Conservation (phyloP, 37 sponge, comb jelly and placozoan genomes). For the Petrosia ficiformis region DNA sequence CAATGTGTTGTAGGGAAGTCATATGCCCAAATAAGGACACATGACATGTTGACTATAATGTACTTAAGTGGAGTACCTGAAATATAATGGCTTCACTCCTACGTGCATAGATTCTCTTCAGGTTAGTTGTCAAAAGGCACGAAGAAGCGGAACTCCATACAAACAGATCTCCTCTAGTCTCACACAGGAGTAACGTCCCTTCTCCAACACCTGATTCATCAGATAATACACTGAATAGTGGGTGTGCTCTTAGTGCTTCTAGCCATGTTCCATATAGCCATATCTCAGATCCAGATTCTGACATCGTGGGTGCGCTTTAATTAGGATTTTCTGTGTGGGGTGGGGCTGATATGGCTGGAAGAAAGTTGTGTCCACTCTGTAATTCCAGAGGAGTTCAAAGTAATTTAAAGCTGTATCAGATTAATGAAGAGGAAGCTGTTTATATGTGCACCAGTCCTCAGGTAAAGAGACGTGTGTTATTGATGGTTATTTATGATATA, state of each 20-base stretch:
- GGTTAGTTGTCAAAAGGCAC: slow-evolving; percentile 48
- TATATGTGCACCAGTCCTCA: slow-evolving; percentile 34
- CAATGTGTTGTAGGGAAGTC: too few relatives aligned
- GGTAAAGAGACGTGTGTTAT: not conserved
- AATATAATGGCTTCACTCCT: not conserved
- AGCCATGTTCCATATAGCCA: slow-evolving; percentile 11
- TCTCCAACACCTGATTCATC: not conserved
- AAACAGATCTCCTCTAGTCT: slow-evolving; percentile 58
- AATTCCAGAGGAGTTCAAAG: slow-evolving; percentile 3
- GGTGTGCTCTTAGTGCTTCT: slow-evolving; percentile 5
- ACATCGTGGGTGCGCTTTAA: slow-evolving; percentile 4
- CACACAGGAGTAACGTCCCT: slow-evolving; percentile 22
- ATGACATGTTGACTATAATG: not conserved
- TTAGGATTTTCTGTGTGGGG: not conserved
- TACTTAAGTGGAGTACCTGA: slow-evolving; percentile 19
- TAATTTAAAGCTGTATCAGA: slow-evolving; percentile 31
- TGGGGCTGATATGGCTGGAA: not conserved
- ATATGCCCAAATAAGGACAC: too few relatives aligned
- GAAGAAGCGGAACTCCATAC: slow-evolving; percentile 29
- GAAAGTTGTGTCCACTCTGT: slow-evolving; percentile 34
- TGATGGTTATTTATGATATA: too few relatives aligned
- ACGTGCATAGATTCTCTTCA: slow-evolving; percentile 35
- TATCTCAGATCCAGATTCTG: not conserved
- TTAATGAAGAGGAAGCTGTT: slow-evolving; percentile 45
- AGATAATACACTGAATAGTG: slow-evolving; percentile 26